phyloP scores from a whole-genome alignment of 2,888 invertebrate genomes.

The Heliconius sara region DNA sequence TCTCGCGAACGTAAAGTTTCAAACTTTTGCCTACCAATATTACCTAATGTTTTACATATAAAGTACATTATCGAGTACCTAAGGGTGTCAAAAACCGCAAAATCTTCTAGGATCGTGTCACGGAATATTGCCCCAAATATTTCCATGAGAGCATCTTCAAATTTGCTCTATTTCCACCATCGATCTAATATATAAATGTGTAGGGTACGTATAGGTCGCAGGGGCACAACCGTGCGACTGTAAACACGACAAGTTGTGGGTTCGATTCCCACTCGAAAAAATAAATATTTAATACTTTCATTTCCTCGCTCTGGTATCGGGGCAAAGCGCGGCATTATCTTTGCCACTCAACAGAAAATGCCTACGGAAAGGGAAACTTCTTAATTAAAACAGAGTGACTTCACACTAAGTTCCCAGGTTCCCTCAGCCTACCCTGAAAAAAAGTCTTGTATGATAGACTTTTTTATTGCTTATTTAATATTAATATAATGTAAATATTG shows the following conservation, averaged over 20 bases:
- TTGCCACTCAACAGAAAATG: too few relatives aligned
- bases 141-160: constrained; percentile 27
- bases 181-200: constrained; percentile 31
- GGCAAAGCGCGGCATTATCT: too few relatives aligned
- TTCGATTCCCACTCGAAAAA: too few relatives aligned
- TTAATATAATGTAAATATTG: constrained; percentile 30
- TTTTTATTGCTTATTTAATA: constrained; percentile 35
- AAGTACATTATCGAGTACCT: not conserved
- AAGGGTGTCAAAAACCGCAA: constrained; percentile 11
- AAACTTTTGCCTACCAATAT: constrained; percentile 1
- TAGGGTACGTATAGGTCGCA: too few relatives aligned
- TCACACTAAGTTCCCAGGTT: too few relatives aligned
- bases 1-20: constrained; percentile 3
- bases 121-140: constrained; percentile 31
- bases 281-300: too few relatives aligned
- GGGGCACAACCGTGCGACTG: too few relatives aligned
- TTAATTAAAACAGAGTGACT: too few relatives aligned
- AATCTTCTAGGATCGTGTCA: constrained; percentile 27
- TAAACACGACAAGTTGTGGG: too few relatives aligned
- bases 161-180: constrained; percentile 25
- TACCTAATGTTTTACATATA: constrained; percentile 26
- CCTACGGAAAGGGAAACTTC: too few relatives aligned
- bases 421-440: too few relatives aligned
- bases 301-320: too few relatives aligned
- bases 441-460: not conserved